Base-by-base conservation (phyloP, 2,113 vertebrate species). In the Cavia porcellus region DNA sequence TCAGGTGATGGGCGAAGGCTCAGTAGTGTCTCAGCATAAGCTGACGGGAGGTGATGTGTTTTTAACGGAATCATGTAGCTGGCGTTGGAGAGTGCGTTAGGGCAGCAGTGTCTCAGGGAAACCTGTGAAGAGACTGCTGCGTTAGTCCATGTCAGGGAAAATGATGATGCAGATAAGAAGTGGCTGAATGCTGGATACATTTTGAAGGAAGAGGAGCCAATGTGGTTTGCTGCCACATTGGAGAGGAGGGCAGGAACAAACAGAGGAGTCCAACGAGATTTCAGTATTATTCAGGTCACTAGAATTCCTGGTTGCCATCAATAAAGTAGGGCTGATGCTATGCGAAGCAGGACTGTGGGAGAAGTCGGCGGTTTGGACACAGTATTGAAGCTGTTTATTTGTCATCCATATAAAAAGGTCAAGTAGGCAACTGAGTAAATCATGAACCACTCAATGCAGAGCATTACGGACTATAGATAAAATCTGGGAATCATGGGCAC, bases 171-270 rank as follows among this genome's bases (percentile, higher is more conserved):
- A 59, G 74, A 28, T 10, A 55, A 82, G 52, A 80, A 74, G 38
- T 20, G 62, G 82, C 28, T 95, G n/a, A 84, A 74, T 89, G 92
- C 87, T 89, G 45, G 81, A 80, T 61, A 24, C 47, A 62, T 11
- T 2, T 13, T 61, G 80, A 85, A 61, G 59, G 74, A 62, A 77
- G 45, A 70, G 35, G 45, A 70, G 35, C 45, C 75, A 68, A 17
- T 22, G 70, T 68, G 59, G 32, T 95, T 87, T 87, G 47, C 77
- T 87, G 17, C 82, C 79, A 70, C 4, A 64, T 45, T 6, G 13
- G 45, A 30, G 25, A 52, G 30, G 64, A 86, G 20, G 55, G 14
- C 14, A 42, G 20, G 66, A 38, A 55, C 3, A 72, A 10, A 90
- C n/a, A 75, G 32, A 59, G 28, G 82, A 35, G 61, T 90, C 45